Percentiles rank a stretch among this genome's conserved stretches.
These are phyloP conservation scores for Gopherus evgoodei DNA, from an alignment of 2,113 vertebrate genomes.

Conservation along the genomic window DNA sequence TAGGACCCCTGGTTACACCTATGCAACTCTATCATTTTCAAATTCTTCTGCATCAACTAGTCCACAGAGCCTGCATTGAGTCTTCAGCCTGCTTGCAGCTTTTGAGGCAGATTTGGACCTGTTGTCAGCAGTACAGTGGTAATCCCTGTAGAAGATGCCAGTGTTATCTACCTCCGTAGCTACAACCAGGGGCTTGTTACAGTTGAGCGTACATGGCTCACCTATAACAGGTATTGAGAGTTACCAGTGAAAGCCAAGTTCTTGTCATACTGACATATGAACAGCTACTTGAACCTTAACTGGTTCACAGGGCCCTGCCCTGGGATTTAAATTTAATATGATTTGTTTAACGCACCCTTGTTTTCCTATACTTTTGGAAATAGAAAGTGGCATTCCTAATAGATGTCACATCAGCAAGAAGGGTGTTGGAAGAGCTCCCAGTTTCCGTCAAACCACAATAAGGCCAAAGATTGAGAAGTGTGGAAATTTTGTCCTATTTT, in stretches of 20 bases:
- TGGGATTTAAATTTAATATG: conserved; percentile 1
- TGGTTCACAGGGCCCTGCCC: background rate
- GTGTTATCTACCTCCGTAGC: background rate
- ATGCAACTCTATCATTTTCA: background rate
- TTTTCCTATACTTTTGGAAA: background rate
- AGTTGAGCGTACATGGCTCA: background rate
- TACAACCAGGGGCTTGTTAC: background rate
- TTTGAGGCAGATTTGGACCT: background rate
- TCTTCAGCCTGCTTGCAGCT: background rate
- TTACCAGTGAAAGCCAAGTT: background rate
- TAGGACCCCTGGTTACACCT: rapidly evolving
- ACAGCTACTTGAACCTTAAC: background rate
- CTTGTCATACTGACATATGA: background rate
- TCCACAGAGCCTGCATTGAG: background rate
- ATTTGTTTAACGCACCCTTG: background rate
- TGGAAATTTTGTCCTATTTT: background rate
- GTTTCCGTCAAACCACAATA: background rate
- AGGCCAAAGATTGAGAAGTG: background rate
- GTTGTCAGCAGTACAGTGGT: background rate
- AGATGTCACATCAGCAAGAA: background rate
- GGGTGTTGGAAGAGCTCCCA: background rate
- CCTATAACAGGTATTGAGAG: background rate
- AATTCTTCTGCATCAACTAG: background rate
- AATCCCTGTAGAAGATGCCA: background rate
- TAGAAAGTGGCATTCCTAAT: background rate